These are phyloP conservation scores for Acanthopagrus latus DNA, from an alignment of 2,797 vertebrate genomes.

Conservation along the genomic window DNA sequence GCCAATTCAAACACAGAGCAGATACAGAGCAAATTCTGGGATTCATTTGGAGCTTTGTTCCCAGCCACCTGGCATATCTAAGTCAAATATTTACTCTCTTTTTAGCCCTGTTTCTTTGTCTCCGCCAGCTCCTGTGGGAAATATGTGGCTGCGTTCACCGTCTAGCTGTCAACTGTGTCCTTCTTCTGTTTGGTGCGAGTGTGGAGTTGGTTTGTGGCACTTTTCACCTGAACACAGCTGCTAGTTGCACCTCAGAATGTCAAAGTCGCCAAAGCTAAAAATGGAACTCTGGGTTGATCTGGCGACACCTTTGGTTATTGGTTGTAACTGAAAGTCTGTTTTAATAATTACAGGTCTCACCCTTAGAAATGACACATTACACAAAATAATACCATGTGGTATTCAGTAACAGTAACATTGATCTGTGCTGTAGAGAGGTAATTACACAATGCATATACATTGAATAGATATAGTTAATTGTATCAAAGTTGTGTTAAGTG, in stretches of 20 bases:
- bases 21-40: not conserved
- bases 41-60: not conserved
- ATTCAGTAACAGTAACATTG: not conserved
- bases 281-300: not conserved
- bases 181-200: not conserved
- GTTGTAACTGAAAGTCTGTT: not conserved
- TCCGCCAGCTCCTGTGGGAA: not conserved
- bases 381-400: too few species aligned
- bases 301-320: not conserved
- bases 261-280: not conserved
- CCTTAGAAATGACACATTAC: not conserved
- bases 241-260: not conserved
- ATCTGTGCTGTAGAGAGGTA: not conserved
- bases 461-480: not conserved
- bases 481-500: not conserved
- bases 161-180: not conserved
- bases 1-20: not conserved
- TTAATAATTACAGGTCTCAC: not conserved
- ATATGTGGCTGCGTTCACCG: not conserved
- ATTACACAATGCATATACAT: not conserved
- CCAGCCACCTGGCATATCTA: not conserved
- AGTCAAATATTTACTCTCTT: constrained; percentile 3
- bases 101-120: not conserved
- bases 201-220: not conserved
- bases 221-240: not conserved